phyloP scores from a whole-genome alignment of 37 sponge, comb jelly and placozoan species.

The Agelas oroides region DNA sequence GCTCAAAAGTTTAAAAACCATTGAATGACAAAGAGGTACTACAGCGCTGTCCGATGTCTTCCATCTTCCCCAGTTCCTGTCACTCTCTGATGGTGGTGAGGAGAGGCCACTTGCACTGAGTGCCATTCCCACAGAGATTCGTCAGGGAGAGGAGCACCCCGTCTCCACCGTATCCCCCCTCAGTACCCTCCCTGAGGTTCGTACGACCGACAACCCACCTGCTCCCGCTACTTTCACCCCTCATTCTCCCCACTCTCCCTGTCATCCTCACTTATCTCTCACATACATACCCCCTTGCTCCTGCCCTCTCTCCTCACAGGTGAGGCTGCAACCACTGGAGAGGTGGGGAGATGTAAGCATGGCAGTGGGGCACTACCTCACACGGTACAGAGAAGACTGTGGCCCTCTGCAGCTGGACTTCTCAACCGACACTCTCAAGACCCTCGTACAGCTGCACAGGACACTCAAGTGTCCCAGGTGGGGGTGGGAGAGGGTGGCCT shows the following conservation, averaged over 20 bases:
- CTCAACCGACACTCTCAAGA: constrained; percentile 52
- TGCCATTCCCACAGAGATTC: constrained; percentile 35
- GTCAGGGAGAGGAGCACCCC: constrained; percentile 38
- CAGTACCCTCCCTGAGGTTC: constrained; percentile 25
- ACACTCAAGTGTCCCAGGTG: constrained; percentile 74
- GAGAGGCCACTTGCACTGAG: not conserved
- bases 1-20: too few relatives aligned
- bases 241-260: too few relatives aligned
- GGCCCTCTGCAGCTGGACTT: constrained; percentile 46
- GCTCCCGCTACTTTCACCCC: too few relatives aligned
- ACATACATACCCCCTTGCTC: too few relatives aligned
- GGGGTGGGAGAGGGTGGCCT: too few relatives aligned
- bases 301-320: constrained; percentile 17
- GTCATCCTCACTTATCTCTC: too few relatives aligned
- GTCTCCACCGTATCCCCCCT: not conserved
- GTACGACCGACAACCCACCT: not conserved
- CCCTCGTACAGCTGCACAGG: constrained; percentile 71
- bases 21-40: too few relatives aligned
- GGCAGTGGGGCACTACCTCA: constrained; percentile 43
- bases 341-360: constrained; percentile 53
- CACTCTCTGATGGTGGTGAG: constrained; percentile 12
- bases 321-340: constrained; percentile 27
- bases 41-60: too few relatives aligned
- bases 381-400: constrained; percentile 63
- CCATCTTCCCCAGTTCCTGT: not conserved